Base-by-base conservation (phyloP, 1,140 invertebrate species). In the Hesperophylax magnus region DNA sequence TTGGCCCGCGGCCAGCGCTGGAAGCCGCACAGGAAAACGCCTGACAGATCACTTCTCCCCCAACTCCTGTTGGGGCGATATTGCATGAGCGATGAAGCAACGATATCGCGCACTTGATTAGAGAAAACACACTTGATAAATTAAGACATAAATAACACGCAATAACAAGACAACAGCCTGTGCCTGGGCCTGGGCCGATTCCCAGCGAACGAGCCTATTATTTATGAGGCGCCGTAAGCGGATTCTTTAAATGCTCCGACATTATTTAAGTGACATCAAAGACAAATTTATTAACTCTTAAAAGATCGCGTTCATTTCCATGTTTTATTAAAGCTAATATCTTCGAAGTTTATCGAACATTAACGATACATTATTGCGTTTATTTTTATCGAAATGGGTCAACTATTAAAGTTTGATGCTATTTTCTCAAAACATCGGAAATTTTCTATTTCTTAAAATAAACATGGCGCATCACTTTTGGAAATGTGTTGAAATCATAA, bases 221-320 rank as follows among this genome's bases (percentile, higher is more conserved):
- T 72, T 72, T 56, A 72, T 24, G 15, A 20, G 39, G 18, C 67
- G 67, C 22, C 63, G 27, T 17, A 27, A 31, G 31, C 39, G 34
- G 27, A 72, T 72, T 72, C 20, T 54, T 72, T 24, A 72, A 72
- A 72, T 72, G 54, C 24, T 15, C 53, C 17, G 11, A 20, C 15
- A 22, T 54, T 54, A 72, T 72, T 52, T 22, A 53, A 27, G 69
- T 27, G 22, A 54, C 69, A 53, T 18, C 52, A 27, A n/a, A 22
- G 47, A 72, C 69, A 53, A 54, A 72, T 72, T 72, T 72, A 72
- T 72, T 18, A 24, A 72, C 69, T 54, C 69, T 56, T 56, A 72
- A 72, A 20, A 72, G 11, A 72, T 52, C 22, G 47, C 27, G 69
- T 52, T 72, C 20, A 53, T 54, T 54, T 72, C 52, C 20, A 72